Evolutionary conservation across 2,888 invertebrate genomes (phyloP).

Genomic region (Azorinus chamasolen): DNA sequence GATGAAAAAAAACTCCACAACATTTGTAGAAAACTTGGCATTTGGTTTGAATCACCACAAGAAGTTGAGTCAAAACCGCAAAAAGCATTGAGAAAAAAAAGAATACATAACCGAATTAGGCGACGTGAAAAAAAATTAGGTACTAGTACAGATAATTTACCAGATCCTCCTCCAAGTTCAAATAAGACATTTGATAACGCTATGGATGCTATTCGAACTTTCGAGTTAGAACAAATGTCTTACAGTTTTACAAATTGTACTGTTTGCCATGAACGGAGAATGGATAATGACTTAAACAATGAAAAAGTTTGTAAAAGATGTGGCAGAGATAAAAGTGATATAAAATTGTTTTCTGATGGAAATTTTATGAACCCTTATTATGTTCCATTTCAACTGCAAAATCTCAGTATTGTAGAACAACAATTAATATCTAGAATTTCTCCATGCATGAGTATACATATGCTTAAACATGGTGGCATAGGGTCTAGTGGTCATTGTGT

Average conservation of each 20-base stretch:
- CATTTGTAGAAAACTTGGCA: too few relatives aligned
- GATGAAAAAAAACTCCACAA: too few relatives aligned
- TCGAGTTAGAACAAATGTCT: slow-evolving; percentile 52
- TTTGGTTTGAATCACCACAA: too few relatives aligned
- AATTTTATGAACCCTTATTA: slow-evolving; percentile 51
- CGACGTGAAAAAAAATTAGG: too few relatives aligned
- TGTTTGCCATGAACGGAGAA: too few relatives aligned
- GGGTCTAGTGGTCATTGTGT: slow-evolving; percentile 52
- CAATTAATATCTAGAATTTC: slow-evolving; percentile 44
- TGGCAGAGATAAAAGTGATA: slow-evolving; percentile 20
- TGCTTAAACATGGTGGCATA: slow-evolving; percentile 47
- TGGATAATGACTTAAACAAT: not conserved
- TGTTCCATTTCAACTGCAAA: slow-evolving; percentile 13
- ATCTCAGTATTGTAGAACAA: slow-evolving; percentile 40
- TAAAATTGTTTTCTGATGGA: slow-evolving; percentile 53
- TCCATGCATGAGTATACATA: slow-evolving; percentile 34
- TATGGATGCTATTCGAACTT: too few relatives aligned
- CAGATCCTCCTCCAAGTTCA: too few relatives aligned
- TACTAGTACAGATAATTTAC: too few relatives aligned
- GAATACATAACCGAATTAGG: too few relatives aligned
- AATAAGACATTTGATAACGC: too few relatives aligned
- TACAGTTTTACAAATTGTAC: not conserved
- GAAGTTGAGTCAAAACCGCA: too few relatives aligned
- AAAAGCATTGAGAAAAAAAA: too few relatives aligned
- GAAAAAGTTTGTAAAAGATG: not conserved